These are phyloP conservation scores for Gadopsis bispinosus DNA, from an alignment of 2,797 vertebrate genomes.

Conservation along the genomic window DNA sequence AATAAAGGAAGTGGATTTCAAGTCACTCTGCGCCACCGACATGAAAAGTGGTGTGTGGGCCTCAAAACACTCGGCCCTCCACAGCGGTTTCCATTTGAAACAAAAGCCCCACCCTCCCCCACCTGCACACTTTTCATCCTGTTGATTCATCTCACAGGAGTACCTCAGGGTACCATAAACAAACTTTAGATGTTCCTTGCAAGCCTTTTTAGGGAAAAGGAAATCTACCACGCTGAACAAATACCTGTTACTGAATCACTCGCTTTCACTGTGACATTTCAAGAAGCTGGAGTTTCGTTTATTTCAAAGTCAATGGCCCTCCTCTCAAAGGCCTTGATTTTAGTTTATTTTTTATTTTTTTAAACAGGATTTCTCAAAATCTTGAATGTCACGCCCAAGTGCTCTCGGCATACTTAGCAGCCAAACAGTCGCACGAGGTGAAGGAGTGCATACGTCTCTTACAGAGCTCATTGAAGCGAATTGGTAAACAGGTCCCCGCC, in stretches of 20 bases:
- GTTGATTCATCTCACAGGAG: constrained; percentile 45
- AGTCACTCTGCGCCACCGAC: constrained; percentile 27
- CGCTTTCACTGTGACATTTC: constrained; percentile 51
- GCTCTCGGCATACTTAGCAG: constrained; percentile 63
- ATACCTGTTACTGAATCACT: constrained; percentile 20
- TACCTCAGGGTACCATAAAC: constrained; percentile 45
- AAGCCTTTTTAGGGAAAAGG: not conserved
- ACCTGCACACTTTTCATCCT: constrained; percentile 13
- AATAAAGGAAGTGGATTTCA: constrained; percentile 42
- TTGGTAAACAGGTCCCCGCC: constrained; percentile 77
- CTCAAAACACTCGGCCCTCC: constrained; percentile 53
- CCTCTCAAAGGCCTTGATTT: constrained; percentile 46
- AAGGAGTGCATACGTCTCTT: constrained; percentile 57
- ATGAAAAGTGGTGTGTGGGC: constrained; percentile 61
- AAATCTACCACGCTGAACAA: constrained; percentile 1
- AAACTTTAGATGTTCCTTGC: constrained; percentile 27
- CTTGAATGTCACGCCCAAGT: constrained; percentile 67
- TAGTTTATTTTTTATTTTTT: constrained; percentile 8
- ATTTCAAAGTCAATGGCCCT: constrained; percentile 70
- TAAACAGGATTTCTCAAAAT: constrained; percentile 60
- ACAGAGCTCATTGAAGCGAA: constrained; percentile 60
- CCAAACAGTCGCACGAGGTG: constrained; percentile 55
- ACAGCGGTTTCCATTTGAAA: constrained; percentile 61
- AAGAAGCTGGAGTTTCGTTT: constrained; percentile 43
- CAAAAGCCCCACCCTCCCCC: constrained; percentile 21